Evolutionary conservation across 2,797 vertebrate genomes (phyloP).

Genomic region (Cynopterus sphinx): DNA sequence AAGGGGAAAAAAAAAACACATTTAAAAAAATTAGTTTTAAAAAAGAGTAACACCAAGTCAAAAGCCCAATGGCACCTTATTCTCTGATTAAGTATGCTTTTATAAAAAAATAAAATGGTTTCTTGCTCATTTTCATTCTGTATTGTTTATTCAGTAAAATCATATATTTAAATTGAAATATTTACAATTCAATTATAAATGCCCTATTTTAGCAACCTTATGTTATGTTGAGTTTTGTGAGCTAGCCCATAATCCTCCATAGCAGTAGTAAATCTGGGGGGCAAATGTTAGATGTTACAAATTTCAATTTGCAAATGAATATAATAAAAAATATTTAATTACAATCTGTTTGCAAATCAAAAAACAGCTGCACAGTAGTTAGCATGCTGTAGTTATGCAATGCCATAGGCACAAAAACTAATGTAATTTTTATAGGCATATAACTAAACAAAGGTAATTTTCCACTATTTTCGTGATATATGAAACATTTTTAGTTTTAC

Average conservation of each 20-base stretch:
- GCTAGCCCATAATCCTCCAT: neutral
- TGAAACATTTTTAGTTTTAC: neutral
- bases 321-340: neutral
- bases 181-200: slow-evolving; percentile 40
- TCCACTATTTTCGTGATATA: neutral
- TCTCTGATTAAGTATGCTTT: slow-evolving; percentile 23
- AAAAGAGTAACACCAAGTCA: neutral
- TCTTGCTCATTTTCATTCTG: neutral
- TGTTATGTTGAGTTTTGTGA: neutral
- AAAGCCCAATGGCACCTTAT: neutral
- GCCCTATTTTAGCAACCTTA: neutral
- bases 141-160: neutral
- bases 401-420: neutral
- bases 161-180: slow-evolving; percentile 7
- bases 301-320: neutral
- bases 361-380: neutral
- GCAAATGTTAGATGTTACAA: neutral
- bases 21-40: slow-evolving; percentile 20
- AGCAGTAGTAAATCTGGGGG: neutral
- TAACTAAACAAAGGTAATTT: slow-evolving; percentile 34
- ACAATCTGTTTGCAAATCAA: neutral
- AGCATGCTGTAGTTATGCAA: neutral
- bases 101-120: slow-evolving; percentile 30
- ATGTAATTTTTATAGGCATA: neutral
- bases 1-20: neutral